Percentiles rank a stretch among this genome's conserved stretches.
Evolutionary conservation across 2,797 vertebrate species (phyloP).

Genomic region (Acomys russatus): DNA sequence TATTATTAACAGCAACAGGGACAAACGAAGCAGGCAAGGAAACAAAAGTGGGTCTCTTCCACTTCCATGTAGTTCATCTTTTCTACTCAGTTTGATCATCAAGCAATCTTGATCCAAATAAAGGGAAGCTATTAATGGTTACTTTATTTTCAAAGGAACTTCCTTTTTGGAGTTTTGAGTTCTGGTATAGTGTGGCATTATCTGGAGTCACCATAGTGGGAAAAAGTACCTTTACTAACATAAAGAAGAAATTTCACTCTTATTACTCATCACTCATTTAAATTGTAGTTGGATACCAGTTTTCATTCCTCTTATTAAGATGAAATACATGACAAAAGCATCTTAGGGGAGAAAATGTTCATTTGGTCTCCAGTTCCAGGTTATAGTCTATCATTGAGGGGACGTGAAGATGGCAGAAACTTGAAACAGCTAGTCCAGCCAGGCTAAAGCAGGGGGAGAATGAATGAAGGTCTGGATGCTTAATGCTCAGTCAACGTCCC

Average conservation of each 20-base stretch:
- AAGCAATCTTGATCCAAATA: constrained; percentile 24
- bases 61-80: constrained; percentile 21
- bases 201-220: neutral
- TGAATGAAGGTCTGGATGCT: neutral
- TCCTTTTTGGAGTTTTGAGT: neutral
- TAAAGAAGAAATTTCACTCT: constrained; percentile 1
- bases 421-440: neutral
- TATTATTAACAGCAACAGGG: constrained; percentile 53
- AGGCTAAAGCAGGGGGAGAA: neutral
- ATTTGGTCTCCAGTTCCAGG: neutral
- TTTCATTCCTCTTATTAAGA: neutral
- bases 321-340: neutral
- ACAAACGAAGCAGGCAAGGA: neutral
- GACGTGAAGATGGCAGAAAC: neutral
- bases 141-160: constrained; percentile 54
- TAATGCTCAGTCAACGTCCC: neutral
- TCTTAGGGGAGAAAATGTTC: neutral
- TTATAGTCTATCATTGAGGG: neutral
- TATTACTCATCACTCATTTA: neutral
- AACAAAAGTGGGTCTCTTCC: constrained; percentile 23
- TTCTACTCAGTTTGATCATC: constrained; percentile 28
- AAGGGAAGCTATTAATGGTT: neutral
- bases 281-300: neutral
- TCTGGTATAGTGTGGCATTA: neutral
- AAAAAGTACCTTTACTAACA: neutral